Evolutionary conservation across 2,888 invertebrate species (phyloP).

Genomic region (Sarcophaga variegata): DNA sequence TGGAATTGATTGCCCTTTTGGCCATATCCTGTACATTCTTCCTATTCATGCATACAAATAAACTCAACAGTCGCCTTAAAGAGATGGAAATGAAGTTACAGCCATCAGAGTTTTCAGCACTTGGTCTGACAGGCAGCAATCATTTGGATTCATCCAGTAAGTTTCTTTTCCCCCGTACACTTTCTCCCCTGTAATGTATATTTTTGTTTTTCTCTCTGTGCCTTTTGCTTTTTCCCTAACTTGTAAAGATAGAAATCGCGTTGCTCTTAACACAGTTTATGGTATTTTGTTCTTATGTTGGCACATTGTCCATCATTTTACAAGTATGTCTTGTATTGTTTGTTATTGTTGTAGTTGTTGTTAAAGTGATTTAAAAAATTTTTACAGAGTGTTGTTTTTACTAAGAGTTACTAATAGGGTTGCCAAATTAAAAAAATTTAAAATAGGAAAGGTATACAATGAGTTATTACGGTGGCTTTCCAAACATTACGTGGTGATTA

Average conservation of each 20-base stretch:
- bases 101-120: conserved; percentile 84
- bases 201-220: conserved; percentile 14
- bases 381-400: conserved; percentile 12
- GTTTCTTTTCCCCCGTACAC: conserved; percentile 70
- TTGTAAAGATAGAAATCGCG: conserved; percentile 24
- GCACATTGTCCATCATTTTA: conserved; percentile 66
- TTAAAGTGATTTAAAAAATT: conserved; percentile 16
- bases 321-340: not conserved
- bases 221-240: conserved; percentile 9
- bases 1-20: conserved; percentile 91
- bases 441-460: not conserved
- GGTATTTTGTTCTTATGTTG: conserved; percentile 61
- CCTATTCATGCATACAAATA: conserved; percentile 92
- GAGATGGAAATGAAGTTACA: conserved; percentile 91
- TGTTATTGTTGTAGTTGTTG: conserved; percentile 25
- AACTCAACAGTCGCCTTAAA: conserved; percentile 89
- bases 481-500: too few relatives aligned
- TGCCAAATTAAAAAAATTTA: not conserved
- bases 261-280: conserved; percentile 46
- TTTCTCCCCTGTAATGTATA: not conserved
- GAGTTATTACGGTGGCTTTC: too few relatives aligned
- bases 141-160: conserved; percentile 80
- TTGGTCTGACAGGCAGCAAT: conserved; percentile 81
- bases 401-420: not conserved
- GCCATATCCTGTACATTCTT: conserved; percentile 92